Percentiles rank a stretch among this genome's conserved stretches.
Conservation (phyloP, 53 echinoderm and acorn worm species). For the Hippasteria phrygiana region DNA sequence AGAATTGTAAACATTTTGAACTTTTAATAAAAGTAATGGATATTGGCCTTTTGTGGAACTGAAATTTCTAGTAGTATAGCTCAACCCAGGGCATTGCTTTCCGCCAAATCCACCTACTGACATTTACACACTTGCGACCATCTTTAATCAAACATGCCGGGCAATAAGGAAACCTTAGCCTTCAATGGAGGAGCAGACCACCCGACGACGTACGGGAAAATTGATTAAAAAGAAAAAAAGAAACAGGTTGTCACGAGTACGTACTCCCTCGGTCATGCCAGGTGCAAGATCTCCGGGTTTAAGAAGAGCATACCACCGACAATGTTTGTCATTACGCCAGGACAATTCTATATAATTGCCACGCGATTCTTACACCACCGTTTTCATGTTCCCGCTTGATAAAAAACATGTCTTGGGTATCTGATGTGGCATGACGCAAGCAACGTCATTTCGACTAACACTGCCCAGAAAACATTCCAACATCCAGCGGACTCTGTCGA, state of each 20-base stretch:
- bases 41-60: neutral
- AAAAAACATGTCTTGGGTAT: neutral
- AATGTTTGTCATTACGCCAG: neutral
- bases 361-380: neutral
- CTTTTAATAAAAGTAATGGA: too few relatives aligned
- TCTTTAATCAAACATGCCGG: constrained; percentile 55
- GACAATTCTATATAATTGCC: neutral
- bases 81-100: neutral
- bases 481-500: neutral
- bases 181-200: neutral
- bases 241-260: constrained; percentile 29
- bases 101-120: neutral
- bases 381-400: neutral
- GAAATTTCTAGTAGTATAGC: neutral
- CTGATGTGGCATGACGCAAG: neutral
- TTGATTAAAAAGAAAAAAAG: constrained; percentile 29
- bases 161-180: constrained; percentile 21
- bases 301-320: too few relatives aligned
- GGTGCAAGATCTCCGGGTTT: too few relatives aligned
- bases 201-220: constrained; percentile 22
- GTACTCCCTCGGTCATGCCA: neutral
- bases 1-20: too few relatives aligned
- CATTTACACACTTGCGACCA: constrained; percentile 32
- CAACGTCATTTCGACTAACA: neutral
- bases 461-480: neutral